Percentiles rank a stretch among this genome's conserved stretches.
These are phyloP conservation scores for Tetraneura akinire DNA, from an alignment of 1,140 invertebrate genomes.

Conservation along the genomic window DNA sequence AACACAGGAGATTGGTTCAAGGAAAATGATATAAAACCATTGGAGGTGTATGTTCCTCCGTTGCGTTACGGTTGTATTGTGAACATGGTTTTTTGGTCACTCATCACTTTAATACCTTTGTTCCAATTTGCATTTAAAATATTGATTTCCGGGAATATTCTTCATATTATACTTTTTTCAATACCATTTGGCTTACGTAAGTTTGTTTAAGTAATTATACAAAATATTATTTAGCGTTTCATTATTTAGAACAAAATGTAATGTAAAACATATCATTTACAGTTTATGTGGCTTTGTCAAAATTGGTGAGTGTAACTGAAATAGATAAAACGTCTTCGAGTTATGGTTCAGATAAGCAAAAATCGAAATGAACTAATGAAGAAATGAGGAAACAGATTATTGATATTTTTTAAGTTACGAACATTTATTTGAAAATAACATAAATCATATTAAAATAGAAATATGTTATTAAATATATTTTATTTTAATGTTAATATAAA, in stretches of 20 bases:
- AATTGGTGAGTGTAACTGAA: constrained; percentile 6
- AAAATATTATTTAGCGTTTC: background rate
- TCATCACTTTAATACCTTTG: background rate
- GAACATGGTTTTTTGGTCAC: constrained; percentile 67
- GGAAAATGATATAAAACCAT: constrained; percentile 69
- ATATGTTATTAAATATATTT: too few species aligned
- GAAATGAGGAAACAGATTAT: background rate
- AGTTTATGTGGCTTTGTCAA: constrained; percentile 13
- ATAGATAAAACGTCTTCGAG: constrained; percentile 5
- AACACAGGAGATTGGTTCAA: constrained; percentile 81
- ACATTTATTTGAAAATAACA: too few species aligned
- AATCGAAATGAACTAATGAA: background rate
- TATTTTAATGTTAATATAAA: too few species aligned
- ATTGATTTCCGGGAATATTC: background rate
- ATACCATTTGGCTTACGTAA: background rate
- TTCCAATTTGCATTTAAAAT: background rate
- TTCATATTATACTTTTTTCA: background rate
- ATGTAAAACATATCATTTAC: background rate
- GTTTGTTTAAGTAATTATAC: background rate
- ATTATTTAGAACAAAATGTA: background rate
- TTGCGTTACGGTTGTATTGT: constrained; percentile 70
- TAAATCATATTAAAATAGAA: too few species aligned
- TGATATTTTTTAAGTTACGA: background rate
- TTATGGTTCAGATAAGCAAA: constrained; percentile 1
- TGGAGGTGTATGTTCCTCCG: constrained; percentile 63